Evolutionary conservation across 92 coral and sea anemone genomes (phyloP), one percentile per base, ranked within the genome.

Genomic region (Palythoa heliodiscus): DNA sequence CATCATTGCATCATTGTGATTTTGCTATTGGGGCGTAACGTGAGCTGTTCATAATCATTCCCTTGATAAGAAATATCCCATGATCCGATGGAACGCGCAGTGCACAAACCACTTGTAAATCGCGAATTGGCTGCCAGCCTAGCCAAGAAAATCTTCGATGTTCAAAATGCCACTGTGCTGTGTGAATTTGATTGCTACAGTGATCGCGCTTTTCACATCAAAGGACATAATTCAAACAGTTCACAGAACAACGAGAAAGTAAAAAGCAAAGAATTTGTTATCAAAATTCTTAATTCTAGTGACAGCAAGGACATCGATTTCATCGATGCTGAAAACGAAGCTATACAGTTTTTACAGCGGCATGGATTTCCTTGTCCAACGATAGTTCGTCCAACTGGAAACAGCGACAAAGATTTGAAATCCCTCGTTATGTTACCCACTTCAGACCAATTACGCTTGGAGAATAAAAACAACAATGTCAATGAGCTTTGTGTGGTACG

Each of bases 171-270:
- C 66, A 12, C 16, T 23, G 84, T 80, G 11, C 40, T 80, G n/a
- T 20, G 40, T 20, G 84, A 80, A 11, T 80, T 80, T 24, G 39
- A 64, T 53, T 78, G 72, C 37, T 78, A 15, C 83, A 78, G 83
- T 78, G 83, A 78, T 64, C 83, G 83, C 47, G 83, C 83, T 40
- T 78, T 78, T 61, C 83, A 78, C 24, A 61, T 78, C 24, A 61
- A 60, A 58, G 83, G 72, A 15, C 71, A 5, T 14, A 5, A 38
- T 61, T 60, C 37, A 40, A 2, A 14, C 71, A 64, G 58, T 12
- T 74, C 61, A 48, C 3, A 74, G 15, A 35, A 8, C 78, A 13
- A 13, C 4, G 35, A 29, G 35, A 29, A 29, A 29, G 35, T 29
- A 29, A 29, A 29, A 29, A 29, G 35, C 35, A 29, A 29, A 29